phyloP scores from a whole-genome alignment of 2,113 vertebrate genomes.

The Hippocampus abdominalis region DNA sequence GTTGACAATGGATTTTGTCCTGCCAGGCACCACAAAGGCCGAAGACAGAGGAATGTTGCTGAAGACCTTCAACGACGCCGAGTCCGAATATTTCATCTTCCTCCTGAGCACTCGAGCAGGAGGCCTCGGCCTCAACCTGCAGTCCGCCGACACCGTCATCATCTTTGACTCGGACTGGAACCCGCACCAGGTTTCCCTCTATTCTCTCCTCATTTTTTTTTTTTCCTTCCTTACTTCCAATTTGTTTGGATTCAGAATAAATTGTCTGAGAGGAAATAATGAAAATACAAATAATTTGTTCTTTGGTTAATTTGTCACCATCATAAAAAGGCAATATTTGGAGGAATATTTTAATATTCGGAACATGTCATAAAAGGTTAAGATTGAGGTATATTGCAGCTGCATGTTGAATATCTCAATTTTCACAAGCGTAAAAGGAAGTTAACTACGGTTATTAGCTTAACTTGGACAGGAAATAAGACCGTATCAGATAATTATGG shows the following conservation, averaged over 20 bases:
- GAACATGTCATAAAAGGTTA: too few relatives aligned
- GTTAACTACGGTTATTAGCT: too few relatives aligned
- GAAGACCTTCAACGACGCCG: constrained; percentile 91
- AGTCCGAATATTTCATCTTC: constrained; percentile 91
- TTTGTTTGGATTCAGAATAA: not conserved
- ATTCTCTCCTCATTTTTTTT: not conserved
- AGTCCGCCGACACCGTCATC: constrained; percentile 93
- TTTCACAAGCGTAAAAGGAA: too few relatives aligned
- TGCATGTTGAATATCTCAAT: too few relatives aligned
- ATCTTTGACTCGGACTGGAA: constrained; percentile 99
- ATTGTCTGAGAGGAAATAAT: too few relatives aligned
- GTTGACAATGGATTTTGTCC: not conserved
- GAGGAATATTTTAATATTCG: too few relatives aligned
- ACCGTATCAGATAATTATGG: too few relatives aligned
- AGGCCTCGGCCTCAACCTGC: constrained; percentile 90
- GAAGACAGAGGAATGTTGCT: constrained; percentile 93
- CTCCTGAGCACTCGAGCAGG: constrained; percentile 91
- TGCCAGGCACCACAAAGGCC: constrained; percentile 88
- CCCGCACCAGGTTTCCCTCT: constrained; percentile 86
- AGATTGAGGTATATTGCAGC: too few relatives aligned
- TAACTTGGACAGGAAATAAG: not conserved
- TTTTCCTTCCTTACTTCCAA: not conserved
- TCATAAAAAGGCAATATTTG: too few relatives aligned
- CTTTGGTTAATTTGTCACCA: too few relatives aligned
- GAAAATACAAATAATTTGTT: too few relatives aligned